Conservation (phyloP, 2,797 vertebrate species). For the Darevskia mixta region DNA sequence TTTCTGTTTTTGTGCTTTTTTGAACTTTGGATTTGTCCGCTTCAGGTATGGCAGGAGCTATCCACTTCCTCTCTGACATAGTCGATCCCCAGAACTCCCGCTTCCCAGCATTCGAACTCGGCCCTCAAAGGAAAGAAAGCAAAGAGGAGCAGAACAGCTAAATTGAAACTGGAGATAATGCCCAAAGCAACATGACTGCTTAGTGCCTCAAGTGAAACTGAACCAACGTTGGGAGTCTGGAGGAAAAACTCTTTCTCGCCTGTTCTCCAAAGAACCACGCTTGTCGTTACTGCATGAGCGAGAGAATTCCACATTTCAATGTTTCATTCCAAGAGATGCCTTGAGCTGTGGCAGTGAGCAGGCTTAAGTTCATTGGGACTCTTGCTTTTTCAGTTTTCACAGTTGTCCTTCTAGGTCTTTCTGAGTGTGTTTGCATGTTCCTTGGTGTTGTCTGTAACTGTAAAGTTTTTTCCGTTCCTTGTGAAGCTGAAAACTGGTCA, state of each 20-base stretch:
- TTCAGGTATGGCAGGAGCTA: constrained; percentile 96
- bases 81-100: constrained; percentile 85
- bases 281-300: constrained; percentile 60
- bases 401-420: constrained; percentile 61
- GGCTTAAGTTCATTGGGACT: constrained; percentile 47
- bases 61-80: constrained; percentile 94
- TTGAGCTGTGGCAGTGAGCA: constrained; percentile 51
- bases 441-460: constrained; percentile 63
- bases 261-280: constrained; percentile 38
- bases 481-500: constrained; percentile 52
- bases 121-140: constrained; percentile 74
- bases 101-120: constrained; percentile 96
- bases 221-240: constrained; percentile 35
- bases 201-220: constrained; percentile 65
- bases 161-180: constrained; percentile 50
- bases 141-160: constrained; percentile 70
- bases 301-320: constrained; percentile 41
- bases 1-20: neutral
- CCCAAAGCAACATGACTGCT: constrained; percentile 60
- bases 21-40: constrained; percentile 24
- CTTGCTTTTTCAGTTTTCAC: constrained; percentile 43
- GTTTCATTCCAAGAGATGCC: constrained; percentile 46
- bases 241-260: neutral
- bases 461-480: constrained; percentile 17
- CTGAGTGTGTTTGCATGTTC: constrained; percentile 74